Base-by-base conservation (phyloP, 2,888 invertebrate species). In the Chromoteleia sp. region DNA sequence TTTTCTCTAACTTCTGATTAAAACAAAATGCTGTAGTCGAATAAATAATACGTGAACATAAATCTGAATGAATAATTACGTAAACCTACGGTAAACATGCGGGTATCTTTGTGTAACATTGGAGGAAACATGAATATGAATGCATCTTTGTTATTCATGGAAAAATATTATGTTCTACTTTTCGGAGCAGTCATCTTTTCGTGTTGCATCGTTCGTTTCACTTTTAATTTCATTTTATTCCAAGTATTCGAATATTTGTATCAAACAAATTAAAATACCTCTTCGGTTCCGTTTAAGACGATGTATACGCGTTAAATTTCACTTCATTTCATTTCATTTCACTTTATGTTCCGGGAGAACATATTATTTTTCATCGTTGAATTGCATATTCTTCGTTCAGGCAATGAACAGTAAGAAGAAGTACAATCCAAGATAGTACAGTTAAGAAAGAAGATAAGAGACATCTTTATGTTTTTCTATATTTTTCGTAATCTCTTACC, bases 41-140 rank as follows among this genome's bases (percentile, higher is more conserved):
- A 25, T 6, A 6, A 25, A 25, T 6, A 6, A 25, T n/a, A 39
- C 39, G 21, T 15, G 5, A 0, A 21, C 3, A 45, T 29, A 45
- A 45, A 25, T 45, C 33, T 61, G 21, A n/a, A 61, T 10, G 50
- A 65, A 30, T 36, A 65, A 65, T 65, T 50, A 25, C 50, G 50
- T 50, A 65, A 65, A 45, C 65, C 65, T 65, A 39, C 50, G 21
- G 65, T 65, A 50, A 50, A 65, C 50, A 65, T 65, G 65, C 65
- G 65, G 65, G 65, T 39, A 65, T 59, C 50, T 65, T 65, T 65
- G 65, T 65, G 50, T 50, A 36, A 65, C n/a, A 15, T 14, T 19
- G 36, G 21, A 65, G 36, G 29, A 65, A 50, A 29, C 65, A 50
- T 29, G 65, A 36, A 50, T 45, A 50, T 36, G 50, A 50, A 36